Conservation (phyloP, 2,888 invertebrate genomes). For the Anthrax anthrax region DNA sequence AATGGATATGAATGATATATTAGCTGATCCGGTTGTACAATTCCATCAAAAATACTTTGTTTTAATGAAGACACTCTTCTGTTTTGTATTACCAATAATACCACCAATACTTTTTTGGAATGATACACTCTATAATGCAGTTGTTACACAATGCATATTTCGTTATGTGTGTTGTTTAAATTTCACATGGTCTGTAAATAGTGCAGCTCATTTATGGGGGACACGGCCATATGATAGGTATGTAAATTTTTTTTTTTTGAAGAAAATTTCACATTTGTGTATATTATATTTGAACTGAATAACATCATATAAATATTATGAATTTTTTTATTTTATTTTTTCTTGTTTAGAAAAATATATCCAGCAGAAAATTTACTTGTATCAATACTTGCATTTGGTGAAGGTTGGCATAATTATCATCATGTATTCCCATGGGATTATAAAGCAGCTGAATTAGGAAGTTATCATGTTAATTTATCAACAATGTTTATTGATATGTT, state of each 20-base stretch:
- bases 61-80: slow-evolving; percentile 46
- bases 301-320: too few species aligned
- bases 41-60: slow-evolving; percentile 66
- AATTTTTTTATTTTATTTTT: neutral
- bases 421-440: slow-evolving; percentile 91
- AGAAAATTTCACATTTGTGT: neutral
- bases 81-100: slow-evolving; percentile 58
- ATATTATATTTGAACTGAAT: neutral
- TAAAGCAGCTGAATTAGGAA: slow-evolving; percentile 74
- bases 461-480: slow-evolving; percentile 50
- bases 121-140: slow-evolving; percentile 50
- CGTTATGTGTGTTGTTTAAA: slow-evolving; percentile 64
- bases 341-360: slow-evolving; percentile 46
- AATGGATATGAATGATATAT: slow-evolving; percentile 71
- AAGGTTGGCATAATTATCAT: slow-evolving; percentile 92
- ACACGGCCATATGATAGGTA: slow-evolving; percentile 58
- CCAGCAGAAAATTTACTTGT: slow-evolving; percentile 66
- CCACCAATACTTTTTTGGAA: slow-evolving; percentile 57
- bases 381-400: slow-evolving; percentile 58
- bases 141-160: slow-evolving; percentile 48
- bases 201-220: slow-evolving; percentile 70
- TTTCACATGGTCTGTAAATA: slow-evolving; percentile 82
- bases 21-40: slow-evolving; percentile 56
- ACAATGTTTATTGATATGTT: slow-evolving; percentile 55
- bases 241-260: slow-evolving; percentile 17